phyloP scores from a whole-genome alignment of 1,140 invertebrate species.

The Plutomurus gul region DNA sequence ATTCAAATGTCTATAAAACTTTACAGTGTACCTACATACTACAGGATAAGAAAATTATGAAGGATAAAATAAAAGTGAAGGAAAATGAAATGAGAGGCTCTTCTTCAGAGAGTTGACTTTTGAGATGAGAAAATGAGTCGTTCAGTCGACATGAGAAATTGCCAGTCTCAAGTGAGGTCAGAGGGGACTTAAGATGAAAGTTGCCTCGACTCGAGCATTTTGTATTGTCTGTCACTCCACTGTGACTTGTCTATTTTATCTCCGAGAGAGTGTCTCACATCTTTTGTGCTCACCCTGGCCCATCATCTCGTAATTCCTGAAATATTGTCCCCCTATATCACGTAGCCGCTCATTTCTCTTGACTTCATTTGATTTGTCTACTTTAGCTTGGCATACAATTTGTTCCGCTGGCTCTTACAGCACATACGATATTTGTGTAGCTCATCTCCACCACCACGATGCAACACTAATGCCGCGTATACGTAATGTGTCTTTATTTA shows the following conservation, averaged over 20 bases:
- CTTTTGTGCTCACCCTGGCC: background rate
- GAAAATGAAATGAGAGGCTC: background rate
- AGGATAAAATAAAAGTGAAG: slow-evolving; percentile 12
- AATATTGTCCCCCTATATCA: slow-evolving; percentile 8
- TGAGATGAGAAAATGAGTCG: background rate
- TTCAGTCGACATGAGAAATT: slow-evolving; percentile 5
- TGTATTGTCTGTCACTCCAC: slow-evolving; percentile 7
- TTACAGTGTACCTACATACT: background rate
- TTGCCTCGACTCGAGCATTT: slow-evolving; percentile 1
- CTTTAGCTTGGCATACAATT: background rate
- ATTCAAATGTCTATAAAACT: slow-evolving; percentile 9
- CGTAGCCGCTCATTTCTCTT: background rate
- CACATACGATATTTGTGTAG: background rate
- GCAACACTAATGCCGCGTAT: no score
- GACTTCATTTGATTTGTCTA: background rate
- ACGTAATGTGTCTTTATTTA: no score
- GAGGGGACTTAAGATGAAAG: background rate
- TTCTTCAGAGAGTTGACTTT: background rate
- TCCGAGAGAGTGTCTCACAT: background rate
- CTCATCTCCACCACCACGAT: no score
- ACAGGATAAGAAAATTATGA: slow-evolving; percentile 10
- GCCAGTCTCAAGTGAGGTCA: background rate
- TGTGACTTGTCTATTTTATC: background rate
- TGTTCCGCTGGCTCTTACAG: background rate
- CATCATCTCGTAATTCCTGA: slow-evolving; percentile 11